Evolutionary conservation across 2,888 invertebrate genomes (phyloP).

Genomic region (Rotaria macrura): DNA sequence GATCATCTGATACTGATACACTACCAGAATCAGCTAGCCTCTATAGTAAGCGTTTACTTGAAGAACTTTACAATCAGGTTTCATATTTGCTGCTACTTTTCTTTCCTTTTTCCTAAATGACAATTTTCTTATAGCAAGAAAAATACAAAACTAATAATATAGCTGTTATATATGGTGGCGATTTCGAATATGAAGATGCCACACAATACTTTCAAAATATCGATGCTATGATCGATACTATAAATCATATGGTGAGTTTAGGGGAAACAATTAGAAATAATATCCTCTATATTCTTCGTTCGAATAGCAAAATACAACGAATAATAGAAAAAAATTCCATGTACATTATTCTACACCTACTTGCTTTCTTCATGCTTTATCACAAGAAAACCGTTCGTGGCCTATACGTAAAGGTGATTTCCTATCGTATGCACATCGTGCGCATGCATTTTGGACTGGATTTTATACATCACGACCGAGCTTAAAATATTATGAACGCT

Average conservation of each 20-base stretch:
- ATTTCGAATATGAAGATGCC: conserved; percentile 76
- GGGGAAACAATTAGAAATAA: too few relatives aligned
- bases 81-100: neutral
- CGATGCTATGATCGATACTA: conserved; percentile 73
- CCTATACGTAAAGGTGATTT: conserved; percentile 64
- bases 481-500: conserved; percentile 42
- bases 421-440: conserved; percentile 60
- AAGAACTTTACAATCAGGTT: conserved; percentile 43
- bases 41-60: conserved; percentile 35
- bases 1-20: neutral
- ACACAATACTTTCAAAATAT: conserved; percentile 68
- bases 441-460: conserved; percentile 83
- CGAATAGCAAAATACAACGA: neutral
- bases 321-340: conserved; percentile 54
- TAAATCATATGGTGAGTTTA: conserved; percentile 46
- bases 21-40: neutral
- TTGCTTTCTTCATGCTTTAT: conserved; percentile 51
- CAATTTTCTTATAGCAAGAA: conserved; percentile 51
- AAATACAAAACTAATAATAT: conserved; percentile 59
- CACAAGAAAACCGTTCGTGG: conserved; percentile 60
- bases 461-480: conserved; percentile 53
- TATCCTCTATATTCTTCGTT: too few relatives aligned
- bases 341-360: conserved; percentile 57
- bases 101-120: neutral
- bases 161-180: conserved; percentile 74